Evolutionary conservation across 2,113 vertebrate species (phyloP).

Genomic region (Chaetodon trifascialis): DNA sequence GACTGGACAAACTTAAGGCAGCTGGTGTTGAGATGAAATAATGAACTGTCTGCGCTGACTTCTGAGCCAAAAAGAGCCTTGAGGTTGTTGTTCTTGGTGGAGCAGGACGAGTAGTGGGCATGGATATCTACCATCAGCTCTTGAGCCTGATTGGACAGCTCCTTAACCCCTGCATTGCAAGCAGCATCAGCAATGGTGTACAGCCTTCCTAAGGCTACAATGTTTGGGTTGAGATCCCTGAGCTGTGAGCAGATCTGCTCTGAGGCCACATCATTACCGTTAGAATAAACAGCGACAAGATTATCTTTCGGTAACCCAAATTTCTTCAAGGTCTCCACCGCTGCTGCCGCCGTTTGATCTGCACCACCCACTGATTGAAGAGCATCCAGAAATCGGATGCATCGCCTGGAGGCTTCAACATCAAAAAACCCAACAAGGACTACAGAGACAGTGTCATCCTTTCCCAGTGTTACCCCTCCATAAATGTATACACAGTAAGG

Average conservation of each 20-base stretch:
- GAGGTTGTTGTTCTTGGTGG: slow-evolving; percentile 66
- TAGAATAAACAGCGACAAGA: slow-evolving; percentile 71
- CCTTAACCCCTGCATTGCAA: slow-evolving; percentile 68
- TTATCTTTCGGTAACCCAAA: slow-evolving; percentile 74
- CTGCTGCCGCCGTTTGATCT: slow-evolving; percentile 36
- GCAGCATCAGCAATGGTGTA: slow-evolving; percentile 72
- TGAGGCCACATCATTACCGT: slow-evolving; percentile 46
- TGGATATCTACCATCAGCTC: slow-evolving; percentile 76
- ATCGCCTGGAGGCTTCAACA: slow-evolving; percentile 50
- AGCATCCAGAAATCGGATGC: slow-evolving; percentile 79
- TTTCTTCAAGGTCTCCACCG: slow-evolving; percentile 71
- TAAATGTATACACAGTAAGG: slow-evolving; percentile 83
- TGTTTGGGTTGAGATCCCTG: slow-evolving; percentile 74
- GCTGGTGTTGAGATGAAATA: slow-evolving; percentile 43
- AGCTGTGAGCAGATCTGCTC: slow-evolving; percentile 70
- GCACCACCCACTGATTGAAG: slow-evolving; percentile 40
- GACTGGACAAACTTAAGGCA: slow-evolving; percentile 73
- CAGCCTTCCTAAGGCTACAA: slow-evolving; percentile 68
- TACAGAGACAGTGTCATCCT: slow-evolving; percentile 56
- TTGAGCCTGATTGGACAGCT: slow-evolving; percentile 62
- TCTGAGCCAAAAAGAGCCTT: slow-evolving; percentile 72
- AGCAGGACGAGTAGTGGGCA: slow-evolving; percentile 62
- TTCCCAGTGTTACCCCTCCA: slow-evolving; percentile 59
- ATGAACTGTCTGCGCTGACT: slow-evolving; percentile 28
- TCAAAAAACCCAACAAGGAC: slow-evolving; percentile 82